Percentiles rank a stretch among this genome's conserved stretches.
phyloP scores from a whole-genome alignment of 2,797 vertebrate species.

The Nannoperca australis region DNA sequence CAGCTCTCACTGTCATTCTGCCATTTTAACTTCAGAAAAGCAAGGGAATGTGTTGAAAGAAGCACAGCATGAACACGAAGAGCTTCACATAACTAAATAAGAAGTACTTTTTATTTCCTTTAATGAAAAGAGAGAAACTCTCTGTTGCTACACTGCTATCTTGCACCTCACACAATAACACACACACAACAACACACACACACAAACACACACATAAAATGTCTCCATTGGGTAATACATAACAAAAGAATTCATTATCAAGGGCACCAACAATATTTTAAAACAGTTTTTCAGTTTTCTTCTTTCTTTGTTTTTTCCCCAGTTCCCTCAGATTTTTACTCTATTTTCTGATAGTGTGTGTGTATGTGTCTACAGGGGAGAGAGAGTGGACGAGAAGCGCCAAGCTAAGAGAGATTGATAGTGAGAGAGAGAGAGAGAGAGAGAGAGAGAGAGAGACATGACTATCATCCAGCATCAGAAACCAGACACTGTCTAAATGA shows the following conservation, averaged over 20 bases:
- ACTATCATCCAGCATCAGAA: slow-evolving; percentile 74
- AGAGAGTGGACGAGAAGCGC: slow-evolving; percentile 6
- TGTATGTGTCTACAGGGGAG: slow-evolving; percentile 1
- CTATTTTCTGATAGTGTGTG: slow-evolving; percentile 25
- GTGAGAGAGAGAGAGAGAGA: neutral
- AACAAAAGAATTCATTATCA: slow-evolving; percentile 48
- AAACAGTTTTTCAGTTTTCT: slow-evolving; percentile 6
- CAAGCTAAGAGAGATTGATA: slow-evolving; percentile 40
- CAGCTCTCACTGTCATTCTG: slow-evolving; percentile 51
- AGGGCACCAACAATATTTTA: slow-evolving; percentile 32
- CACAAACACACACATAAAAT: slow-evolving; percentile 7
- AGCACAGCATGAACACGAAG: slow-evolving; percentile 23
- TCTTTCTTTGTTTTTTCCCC: neutral
- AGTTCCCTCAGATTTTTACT: slow-evolving; percentile 5
- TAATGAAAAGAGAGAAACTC: slow-evolving; percentile 46
- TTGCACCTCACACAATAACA: slow-evolving; percentile 27
- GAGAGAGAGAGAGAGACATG: slow-evolving; percentile 27
- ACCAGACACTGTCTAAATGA: slow-evolving; percentile 82
- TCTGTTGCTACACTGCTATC: slow-evolving; percentile 8
- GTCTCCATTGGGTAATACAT: slow-evolving; percentile 44
- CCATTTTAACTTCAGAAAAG: slow-evolving; percentile 41
- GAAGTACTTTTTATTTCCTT: slow-evolving; percentile 41
- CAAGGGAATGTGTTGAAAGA: slow-evolving; percentile 11
- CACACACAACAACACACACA: slow-evolving; percentile 7
- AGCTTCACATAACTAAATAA: slow-evolving; percentile 37